A percentile compares a stretch with the other conserved stretches of the same genome.
phyloP scores from a whole-genome alignment of 2,113 vertebrate species.

The Sphaerodactylus townsendi region DNA sequence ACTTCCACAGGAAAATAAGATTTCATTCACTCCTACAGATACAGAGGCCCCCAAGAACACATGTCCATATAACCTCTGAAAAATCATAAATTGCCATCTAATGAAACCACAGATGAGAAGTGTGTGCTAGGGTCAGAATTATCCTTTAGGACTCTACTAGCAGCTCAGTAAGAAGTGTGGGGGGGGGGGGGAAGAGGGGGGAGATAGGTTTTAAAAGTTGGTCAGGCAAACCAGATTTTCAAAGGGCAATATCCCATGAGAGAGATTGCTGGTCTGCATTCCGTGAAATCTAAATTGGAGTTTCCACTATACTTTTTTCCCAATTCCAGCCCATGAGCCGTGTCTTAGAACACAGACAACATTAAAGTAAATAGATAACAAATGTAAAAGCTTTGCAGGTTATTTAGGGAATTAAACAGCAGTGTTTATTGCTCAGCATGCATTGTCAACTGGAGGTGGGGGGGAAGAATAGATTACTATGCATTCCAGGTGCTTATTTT shows the following conservation, averaged over 20 bases:
- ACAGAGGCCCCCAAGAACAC: conserved; percentile 46
- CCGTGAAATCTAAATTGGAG: conserved; percentile 1
- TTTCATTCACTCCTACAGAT: conserved; percentile 56
- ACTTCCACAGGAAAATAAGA: conserved; percentile 44
- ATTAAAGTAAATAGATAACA: not conserved
- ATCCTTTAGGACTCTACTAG: conserved; percentile 51
- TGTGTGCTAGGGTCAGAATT: conserved; percentile 55
- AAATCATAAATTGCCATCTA: conserved; percentile 71
- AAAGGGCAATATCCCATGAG: not conserved
- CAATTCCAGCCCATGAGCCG: not conserved
- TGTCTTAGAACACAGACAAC: conserved; percentile 15
- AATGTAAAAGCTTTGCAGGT: not conserved
- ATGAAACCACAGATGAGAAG: conserved; percentile 68
- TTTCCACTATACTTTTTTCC: conserved; percentile 1
- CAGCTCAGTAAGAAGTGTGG: not conserved
- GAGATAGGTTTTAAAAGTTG: conserved; percentile 23
- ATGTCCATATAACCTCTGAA: conserved; percentile 69
- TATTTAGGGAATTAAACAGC: conserved; percentile 16
- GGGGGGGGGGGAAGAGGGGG: not conserved
- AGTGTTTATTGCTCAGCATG: conserved; percentile 1
- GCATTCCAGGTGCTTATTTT: not conserved
- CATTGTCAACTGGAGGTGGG: not conserved
- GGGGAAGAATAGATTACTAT: not conserved
- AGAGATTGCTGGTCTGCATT: not conserved
- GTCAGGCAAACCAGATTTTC: conserved; percentile 25